Evolutionary conservation across 1,140 invertebrate species (phyloP).

Genomic region (Cydia splendana): DNA sequence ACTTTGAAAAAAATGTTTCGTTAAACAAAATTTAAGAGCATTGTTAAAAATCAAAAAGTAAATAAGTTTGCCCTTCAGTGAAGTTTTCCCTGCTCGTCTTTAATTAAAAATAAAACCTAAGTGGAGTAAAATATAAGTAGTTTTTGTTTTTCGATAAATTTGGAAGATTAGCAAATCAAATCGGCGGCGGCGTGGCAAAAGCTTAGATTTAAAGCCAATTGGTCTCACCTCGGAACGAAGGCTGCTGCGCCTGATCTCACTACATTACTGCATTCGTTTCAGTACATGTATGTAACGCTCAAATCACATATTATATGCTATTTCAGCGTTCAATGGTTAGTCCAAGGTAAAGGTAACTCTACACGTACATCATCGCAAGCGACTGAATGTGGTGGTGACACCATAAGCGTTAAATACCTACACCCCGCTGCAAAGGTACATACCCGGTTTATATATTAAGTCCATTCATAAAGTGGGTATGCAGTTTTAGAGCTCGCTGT

Average conservation of each 20-base stretch:
- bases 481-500: too few species aligned
- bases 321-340: background rate
- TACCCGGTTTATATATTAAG: too few species aligned
- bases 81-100: background rate
- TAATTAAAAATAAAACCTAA: background rate
- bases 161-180: background rate
- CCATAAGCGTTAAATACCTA: too few species aligned
- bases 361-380: too few species aligned
- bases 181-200: constrained; percentile 16
- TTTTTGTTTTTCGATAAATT: background rate
- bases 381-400: too few species aligned
- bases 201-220: constrained; percentile 4
- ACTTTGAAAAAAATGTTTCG: too few species aligned
- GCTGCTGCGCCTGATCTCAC: background rate
- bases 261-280: background rate
- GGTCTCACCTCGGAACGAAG: constrained; percentile 17
- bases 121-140: background rate
- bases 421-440: too few species aligned
- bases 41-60: too few species aligned
- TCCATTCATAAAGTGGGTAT: too few species aligned
- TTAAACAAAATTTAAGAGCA: too few species aligned
- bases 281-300: background rate
- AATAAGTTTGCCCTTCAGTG: background rate
- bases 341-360: too few species aligned
- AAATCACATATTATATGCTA: background rate